Evolutionary conservation across 1,140 invertebrate species (phyloP), one percentile per base, ranked within the genome.

Genomic region (Cecropterus lyciades): DNA sequence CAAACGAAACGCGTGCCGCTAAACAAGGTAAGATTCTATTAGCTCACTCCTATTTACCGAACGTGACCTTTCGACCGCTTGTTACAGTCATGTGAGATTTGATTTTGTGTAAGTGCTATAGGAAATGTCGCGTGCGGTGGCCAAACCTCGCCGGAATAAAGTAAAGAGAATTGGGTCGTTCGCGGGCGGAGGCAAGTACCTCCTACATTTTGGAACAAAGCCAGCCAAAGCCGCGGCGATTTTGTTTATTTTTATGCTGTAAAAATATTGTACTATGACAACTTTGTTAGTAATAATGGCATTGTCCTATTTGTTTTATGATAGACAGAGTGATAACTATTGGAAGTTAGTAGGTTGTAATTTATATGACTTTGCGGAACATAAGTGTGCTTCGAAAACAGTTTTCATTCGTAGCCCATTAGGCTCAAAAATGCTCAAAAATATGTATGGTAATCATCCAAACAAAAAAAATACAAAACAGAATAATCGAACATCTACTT

Each of bases 121-220:
- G 79, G 82, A 83, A 82, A 82, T 84, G 80, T 87, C 82, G 71
- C 77, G 74, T 84, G 62, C 69, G 48, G 73, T 71, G 56, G 69
- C 71, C 69, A 55, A 49, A 62, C 24, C 68, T 69, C 67, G 68
- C 66, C 67, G 68, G 78, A 80, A 82, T 87, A 87, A 86, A 89
- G 80, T 79, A 82, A 80, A 79, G 78, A 75, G 79, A 89, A 87
- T 86, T 86, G 77, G 87, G 87, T 89, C 85, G 85, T 7, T 10
- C 7, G 30, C 30, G 30, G 30, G 30, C 9, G n/a, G n/a, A 10
- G 30, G 77, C 67, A 69, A 80, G 65, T 67, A 80, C n/a, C n/a
- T n/a, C n/a, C 69, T 76, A 80, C 73, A 78, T 85, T 80, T 84
- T 89, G 87, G 87, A 87, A 80, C 75, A 77, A 79, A 82, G 86